phyloP scores from a whole-genome alignment of 2,888 invertebrate genomes.

The Drosophila yooni region DNA sequence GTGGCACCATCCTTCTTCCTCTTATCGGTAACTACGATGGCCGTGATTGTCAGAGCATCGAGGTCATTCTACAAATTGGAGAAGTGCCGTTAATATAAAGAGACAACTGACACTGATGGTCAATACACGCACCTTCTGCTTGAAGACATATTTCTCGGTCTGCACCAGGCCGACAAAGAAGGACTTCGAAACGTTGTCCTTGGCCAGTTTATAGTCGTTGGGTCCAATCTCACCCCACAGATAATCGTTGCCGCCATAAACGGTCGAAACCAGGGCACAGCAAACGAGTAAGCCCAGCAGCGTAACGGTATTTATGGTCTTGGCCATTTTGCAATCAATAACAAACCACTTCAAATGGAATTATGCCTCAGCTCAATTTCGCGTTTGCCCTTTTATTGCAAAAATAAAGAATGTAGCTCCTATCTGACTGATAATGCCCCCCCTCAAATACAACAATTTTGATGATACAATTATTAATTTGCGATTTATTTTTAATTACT shows the following conservation, averaged over 20 bases:
- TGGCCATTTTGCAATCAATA: constrained; percentile 27
- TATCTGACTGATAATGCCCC: constrained; percentile 36
- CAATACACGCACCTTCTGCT: constrained; percentile 65
- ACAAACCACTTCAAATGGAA: constrained; percentile 18
- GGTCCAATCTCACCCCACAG: constrained; percentile 70
- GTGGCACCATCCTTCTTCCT: constrained; percentile 82
- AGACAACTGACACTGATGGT: background rate
- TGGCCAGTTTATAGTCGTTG: constrained; percentile 70
- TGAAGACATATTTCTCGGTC: constrained; percentile 68
- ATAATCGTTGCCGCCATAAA: constrained; percentile 69
- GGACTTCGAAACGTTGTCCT: constrained; percentile 68
- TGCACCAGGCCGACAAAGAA: constrained; percentile 67
- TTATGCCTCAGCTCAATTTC: constrained; percentile 12
- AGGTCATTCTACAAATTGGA: constrained; percentile 50
- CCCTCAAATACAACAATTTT: background rate
- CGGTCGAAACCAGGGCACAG: constrained; percentile 40
- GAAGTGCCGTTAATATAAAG: background rate
- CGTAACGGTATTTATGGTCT: constrained; percentile 13
- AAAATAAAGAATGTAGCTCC: background rate
- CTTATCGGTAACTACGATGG: constrained; percentile 65
- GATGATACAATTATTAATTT: background rate
- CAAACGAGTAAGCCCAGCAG: constrained; percentile 38
- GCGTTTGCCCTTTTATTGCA: constrained; percentile 41
- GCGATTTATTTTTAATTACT: constrained; percentile 34
- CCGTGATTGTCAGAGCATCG: constrained; percentile 69